Conservation (phyloP, 2,797 vertebrate genomes). For the Falco biarmicus region DNA sequence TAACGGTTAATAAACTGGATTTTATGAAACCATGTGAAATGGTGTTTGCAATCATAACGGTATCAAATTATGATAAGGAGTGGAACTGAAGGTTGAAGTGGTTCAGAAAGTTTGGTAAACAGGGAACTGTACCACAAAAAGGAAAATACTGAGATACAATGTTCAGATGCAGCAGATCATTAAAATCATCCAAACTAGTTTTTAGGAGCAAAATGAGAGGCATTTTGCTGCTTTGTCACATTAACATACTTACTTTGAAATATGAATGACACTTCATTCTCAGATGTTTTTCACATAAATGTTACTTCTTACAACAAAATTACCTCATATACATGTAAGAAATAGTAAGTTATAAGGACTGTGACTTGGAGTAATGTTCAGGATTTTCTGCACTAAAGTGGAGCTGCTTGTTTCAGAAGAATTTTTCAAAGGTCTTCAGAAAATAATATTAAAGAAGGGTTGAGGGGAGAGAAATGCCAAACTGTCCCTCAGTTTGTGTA, state of each 20-base stretch:
- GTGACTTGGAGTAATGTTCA: neutral
- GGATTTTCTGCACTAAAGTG: neutral
- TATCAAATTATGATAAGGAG: neutral
- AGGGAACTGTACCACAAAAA: neutral
- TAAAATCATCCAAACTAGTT: neutral
- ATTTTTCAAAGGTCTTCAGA: neutral
- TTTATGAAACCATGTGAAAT: neutral
- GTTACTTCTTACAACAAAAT: neutral
- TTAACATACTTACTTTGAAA: neutral
- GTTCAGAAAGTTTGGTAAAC: neutral
- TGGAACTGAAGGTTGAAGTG: neutral
- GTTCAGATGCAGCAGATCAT: neutral
- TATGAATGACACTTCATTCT: neutral
- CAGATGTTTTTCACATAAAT: neutral
- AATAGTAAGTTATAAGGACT: neutral
- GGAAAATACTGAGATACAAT: neutral
- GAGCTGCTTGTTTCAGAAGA: neutral
- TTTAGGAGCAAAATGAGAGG: neutral
- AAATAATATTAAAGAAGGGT: neutral
- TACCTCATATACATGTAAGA: neutral
- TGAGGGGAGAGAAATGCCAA: neutral
- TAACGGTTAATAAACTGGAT: neutral
- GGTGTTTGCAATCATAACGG: neutral
- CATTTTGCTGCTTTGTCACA: neutral
- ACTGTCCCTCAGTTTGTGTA: neutral